Percentiles rank a stretch among this genome's conserved stretches.
phyloP scores from a whole-genome alignment of 2,888 invertebrate genomes.

The Coelopa pilipes region DNA sequence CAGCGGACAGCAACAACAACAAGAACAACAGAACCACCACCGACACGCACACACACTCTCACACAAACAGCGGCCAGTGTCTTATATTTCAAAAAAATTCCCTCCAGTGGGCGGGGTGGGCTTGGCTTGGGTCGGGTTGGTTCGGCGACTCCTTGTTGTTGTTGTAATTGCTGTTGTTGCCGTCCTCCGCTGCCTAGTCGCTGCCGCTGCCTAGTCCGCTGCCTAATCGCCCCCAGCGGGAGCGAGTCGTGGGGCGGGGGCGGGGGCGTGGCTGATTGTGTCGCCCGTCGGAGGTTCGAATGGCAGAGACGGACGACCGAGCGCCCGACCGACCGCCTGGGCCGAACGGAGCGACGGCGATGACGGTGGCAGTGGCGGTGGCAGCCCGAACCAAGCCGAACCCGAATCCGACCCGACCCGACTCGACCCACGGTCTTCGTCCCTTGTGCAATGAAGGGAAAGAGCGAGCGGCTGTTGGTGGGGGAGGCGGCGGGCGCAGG shows the following conservation, averaged over 20 bases:
- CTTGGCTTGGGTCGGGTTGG: background rate
- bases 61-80: background rate
- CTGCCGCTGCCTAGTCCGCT: background rate
- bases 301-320: background rate
- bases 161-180: background rate
- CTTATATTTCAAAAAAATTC: constrained; percentile 9
- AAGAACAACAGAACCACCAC: background rate
- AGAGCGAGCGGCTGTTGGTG: constrained; percentile 42
- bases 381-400: no score
- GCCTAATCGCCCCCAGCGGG: background rate
- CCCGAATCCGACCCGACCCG: no score
- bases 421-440: background rate
- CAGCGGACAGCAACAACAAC: background rate
- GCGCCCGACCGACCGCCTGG: no score
- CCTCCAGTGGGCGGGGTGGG: background rate
- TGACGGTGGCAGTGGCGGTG: no score
- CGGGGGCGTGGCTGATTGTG: constrained; percentile 1
- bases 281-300: constrained; percentile 1
- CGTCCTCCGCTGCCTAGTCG: background rate
- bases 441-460: constrained; percentile 22
- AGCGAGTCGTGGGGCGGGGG: background rate
- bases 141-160: background rate
- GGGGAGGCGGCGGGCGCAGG: constrained; percentile 39
- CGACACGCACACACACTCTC: background rate
- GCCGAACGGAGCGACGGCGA: background rate